Conservation (phyloP, 1,140 invertebrate genomes). For the Drosophila erecta region DNA sequence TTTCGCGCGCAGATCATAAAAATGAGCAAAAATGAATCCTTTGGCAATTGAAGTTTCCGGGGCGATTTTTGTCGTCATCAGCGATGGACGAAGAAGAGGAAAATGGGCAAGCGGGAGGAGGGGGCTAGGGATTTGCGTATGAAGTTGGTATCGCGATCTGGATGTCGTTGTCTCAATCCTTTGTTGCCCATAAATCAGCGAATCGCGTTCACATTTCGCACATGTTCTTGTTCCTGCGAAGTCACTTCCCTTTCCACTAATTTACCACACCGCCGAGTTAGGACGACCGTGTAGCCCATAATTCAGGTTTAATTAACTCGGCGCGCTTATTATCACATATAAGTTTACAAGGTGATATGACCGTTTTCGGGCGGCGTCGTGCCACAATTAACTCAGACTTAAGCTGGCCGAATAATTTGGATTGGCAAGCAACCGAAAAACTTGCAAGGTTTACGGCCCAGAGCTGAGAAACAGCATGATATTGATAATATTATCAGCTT, state of each 20-base stretch:
- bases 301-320: constrained; percentile 83
- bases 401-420: neutral
- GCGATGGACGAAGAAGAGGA: constrained; percentile 17
- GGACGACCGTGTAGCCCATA: constrained; percentile 64
- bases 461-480: too few relatives aligned
- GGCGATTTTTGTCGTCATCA: constrained; percentile 74
- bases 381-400: constrained; percentile 54
- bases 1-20: constrained; percentile 68
- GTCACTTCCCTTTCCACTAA: neutral
- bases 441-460: neutral
- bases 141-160: constrained; percentile 62
- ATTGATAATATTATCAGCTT: too few relatives aligned
- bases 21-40: constrained; percentile 83
- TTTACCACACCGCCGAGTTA: constrained; percentile 12
- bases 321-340: constrained; percentile 82
- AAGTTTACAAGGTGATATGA: constrained; percentile 80
- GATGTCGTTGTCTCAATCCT: constrained; percentile 74
- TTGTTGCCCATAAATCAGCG: constrained; percentile 82
- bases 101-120: neutral
- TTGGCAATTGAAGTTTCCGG: constrained; percentile 81
- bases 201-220: constrained; percentile 72
- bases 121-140: constrained; percentile 16
- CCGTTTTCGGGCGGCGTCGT: constrained; percentile 33
- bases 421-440: constrained; percentile 13
- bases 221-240: constrained; percentile 61